These are phyloP conservation scores for Protaetia brevitarsis DNA, from an alignment of 1,140 invertebrate genomes.

Conservation along the genomic window DNA sequence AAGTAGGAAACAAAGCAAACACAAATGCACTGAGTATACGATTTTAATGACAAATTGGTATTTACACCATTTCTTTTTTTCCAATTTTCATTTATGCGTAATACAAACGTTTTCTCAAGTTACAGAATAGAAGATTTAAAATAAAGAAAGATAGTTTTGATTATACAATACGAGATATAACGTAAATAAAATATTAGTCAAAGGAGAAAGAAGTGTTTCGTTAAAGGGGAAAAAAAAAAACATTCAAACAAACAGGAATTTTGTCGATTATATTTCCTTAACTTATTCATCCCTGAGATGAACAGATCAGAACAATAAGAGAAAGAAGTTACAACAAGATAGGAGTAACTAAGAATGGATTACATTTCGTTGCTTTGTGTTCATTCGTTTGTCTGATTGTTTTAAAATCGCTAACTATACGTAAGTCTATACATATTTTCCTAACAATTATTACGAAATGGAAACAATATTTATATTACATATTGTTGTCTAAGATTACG, in stretches of 20 bases:
- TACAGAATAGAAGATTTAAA: neutral
- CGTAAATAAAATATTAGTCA: neutral
- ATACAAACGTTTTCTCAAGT: too few relatives aligned
- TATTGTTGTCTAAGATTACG: constrained; percentile 26
- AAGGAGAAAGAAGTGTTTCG: neutral
- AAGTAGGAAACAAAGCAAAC: neutral
- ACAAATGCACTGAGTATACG: constrained; percentile 6
- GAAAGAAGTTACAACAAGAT: neutral
- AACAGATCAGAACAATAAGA: constrained; percentile 28
- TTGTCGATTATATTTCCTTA: neutral
- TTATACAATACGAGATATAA: neutral
- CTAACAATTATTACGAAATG: constrained; percentile 22
- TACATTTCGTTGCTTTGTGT: neutral
- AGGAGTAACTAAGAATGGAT: constrained; percentile 19
- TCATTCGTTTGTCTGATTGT: neutral
- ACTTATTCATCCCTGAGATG: constrained; percentile 36
- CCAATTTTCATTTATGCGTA: neutral
- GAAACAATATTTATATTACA: constrained; percentile 31
- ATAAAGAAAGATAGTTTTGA: neutral
- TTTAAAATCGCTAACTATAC: neutral
- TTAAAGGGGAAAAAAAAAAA: neutral
- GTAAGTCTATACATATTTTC: neutral
- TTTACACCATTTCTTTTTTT: constrained; percentile 6
- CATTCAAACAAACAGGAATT: constrained; percentile 10
- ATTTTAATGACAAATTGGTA: constrained; percentile 20